Evolutionary conservation across 2,113 vertebrate genomes (phyloP), one percentile per base, ranked within the genome.

Genomic region (Leiothrix lutea): DNA sequence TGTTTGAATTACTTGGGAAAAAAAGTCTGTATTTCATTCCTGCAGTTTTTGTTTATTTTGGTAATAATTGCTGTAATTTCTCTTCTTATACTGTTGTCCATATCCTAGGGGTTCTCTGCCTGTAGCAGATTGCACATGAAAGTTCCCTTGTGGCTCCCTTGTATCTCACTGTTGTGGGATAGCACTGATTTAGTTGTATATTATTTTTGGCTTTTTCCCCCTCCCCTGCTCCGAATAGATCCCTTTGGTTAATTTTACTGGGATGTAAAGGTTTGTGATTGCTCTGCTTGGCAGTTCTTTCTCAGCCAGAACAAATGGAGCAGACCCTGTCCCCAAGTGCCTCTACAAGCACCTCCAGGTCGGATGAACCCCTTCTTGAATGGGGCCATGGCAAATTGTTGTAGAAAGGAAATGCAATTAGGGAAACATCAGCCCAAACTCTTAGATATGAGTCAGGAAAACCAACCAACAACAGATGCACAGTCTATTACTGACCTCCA

Each of bases 361-460:
- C 77, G 45, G 14, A 67, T 54, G 33, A 94, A 53, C 45, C 18
- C 33, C 33, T 69, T 72, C 57, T 50, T 75, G 33, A 87, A 29
- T 1, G 13, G 31, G 67, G 28, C 51, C 40, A 4, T 0, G 4
- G 31, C 38, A 62, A 85, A 72, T 33, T 65, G 62, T 21, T 65
- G 21, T 17, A 72, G 75, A 94, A 80, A 80, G 91, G 91, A 96
- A 95, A 85, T 65, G 61, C 48, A 89, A 75, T 92, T 67, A 84
- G 33, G 57, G 65, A 89, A 87, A 86, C 11, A 35, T 50, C 80
- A 79, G n/a, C 38, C 40, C 0, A 0, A 64, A 66, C 1, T 8
- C 75, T 82, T 38, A 90, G 84, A 87, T 57, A 25, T 2, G 14
- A 91, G 22, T 75, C 78, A 92, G 89, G 78, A 94, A 96, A 87